Conservation (phyloP, 2,113 vertebrate genomes). For the Willisornis vidua region DNA sequence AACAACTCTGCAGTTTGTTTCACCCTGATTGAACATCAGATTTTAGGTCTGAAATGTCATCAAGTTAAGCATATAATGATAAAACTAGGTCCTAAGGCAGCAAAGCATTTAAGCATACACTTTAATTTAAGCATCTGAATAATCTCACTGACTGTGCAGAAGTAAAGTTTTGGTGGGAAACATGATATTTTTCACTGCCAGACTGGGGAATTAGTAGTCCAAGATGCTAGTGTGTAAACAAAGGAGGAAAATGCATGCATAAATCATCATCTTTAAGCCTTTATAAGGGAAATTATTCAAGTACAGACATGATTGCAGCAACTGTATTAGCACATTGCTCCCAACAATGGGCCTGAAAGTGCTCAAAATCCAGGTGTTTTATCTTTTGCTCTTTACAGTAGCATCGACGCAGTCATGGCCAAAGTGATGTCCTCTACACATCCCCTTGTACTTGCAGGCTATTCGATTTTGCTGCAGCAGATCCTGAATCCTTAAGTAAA, state of each 20-base stretch:
- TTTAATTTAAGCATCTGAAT: background rate
- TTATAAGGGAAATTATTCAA: background rate
- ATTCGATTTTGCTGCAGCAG: background rate
- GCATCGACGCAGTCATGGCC: background rate
- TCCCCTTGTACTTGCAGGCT: background rate
- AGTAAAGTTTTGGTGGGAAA: background rate
- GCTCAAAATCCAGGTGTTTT: background rate
- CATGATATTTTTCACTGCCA: background rate
- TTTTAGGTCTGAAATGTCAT: constrained; percentile 53
- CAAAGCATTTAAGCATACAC: constrained; percentile 9
- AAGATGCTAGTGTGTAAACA: background rate
- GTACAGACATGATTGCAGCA: background rate
- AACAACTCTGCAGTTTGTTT: background rate
- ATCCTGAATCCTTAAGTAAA: background rate
- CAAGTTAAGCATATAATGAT: constrained; percentile 26
- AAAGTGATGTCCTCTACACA: background rate
- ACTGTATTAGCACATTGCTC: background rate
- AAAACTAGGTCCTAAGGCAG: constrained; percentile 21
- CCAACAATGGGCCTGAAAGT: background rate
- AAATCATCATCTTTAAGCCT: background rate
- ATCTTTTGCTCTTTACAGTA: background rate
- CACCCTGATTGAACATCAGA: constrained; percentile 40
- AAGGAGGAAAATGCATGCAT: background rate
- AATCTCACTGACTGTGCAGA: background rate
- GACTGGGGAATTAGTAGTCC: background rate